Evolutionary conservation across 1,140 invertebrate genomes (phyloP).

Genomic region (Drosophila parabipectinata): DNA sequence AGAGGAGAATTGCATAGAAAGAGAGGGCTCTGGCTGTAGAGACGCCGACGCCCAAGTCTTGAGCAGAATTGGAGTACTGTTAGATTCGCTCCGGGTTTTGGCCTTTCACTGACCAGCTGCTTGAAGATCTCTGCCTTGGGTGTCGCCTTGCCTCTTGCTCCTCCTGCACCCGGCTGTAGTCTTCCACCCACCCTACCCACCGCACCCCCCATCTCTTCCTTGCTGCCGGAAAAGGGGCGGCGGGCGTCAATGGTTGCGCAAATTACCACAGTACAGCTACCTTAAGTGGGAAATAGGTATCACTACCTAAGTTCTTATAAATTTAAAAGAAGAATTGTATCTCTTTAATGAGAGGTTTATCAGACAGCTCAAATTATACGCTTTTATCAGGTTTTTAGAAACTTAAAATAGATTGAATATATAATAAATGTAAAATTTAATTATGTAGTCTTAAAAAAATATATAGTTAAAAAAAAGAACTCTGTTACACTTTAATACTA

Average conservation of each 20-base stretch:
- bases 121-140: conserved; percentile 63
- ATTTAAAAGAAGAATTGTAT: neutral
- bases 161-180: neutral
- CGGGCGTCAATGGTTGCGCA: conserved; percentile 68
- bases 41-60: conserved; percentile 60
- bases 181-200: conserved; percentile 11
- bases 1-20: conserved; percentile 35
- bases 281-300: neutral
- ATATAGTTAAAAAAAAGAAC: too few species aligned
- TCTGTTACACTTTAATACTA: too few species aligned
- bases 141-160: conserved; percentile 28
- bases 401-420: too few species aligned
- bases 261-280: conserved; percentile 56
- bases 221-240: conserved; percentile 9
- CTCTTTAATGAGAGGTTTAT: too few species aligned
- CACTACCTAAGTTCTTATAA: neutral
- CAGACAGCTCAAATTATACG: too few species aligned
- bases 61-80: conserved; percentile 73
- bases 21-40: conserved; percentile 33
- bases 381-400: neutral
- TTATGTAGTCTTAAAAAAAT: too few species aligned
- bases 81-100: conserved; percentile 31
- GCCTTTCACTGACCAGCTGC: conserved; percentile 80
- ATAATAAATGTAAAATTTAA: too few species aligned
- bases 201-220: conserved; percentile 9